Evolutionary conservation across 2,888 invertebrate species (phyloP).

Genomic region (Xestia c-nigrum): DNA sequence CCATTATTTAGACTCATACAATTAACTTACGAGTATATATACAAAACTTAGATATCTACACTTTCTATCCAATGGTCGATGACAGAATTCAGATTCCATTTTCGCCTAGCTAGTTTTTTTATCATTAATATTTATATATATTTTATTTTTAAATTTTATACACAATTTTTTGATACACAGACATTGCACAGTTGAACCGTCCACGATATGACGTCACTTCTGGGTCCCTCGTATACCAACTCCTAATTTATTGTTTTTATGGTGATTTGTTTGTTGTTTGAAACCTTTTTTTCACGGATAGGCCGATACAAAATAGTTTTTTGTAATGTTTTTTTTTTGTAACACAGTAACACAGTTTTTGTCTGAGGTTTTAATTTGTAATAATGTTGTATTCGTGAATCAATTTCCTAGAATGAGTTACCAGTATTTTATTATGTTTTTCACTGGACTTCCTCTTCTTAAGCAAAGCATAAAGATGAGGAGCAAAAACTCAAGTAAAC

Average conservation of each 20-base stretch:
- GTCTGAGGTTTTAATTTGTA: not conserved
- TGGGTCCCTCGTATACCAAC: slow-evolving; percentile 76
- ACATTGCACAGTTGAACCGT: slow-evolving; percentile 88
- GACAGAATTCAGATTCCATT: slow-evolving; percentile 87
- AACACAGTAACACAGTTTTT: not conserved
- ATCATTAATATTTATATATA: slow-evolving; percentile 71
- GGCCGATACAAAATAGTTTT: not conserved
- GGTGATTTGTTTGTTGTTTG: slow-evolving; percentile 12
- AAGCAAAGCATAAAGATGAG: not conserved
- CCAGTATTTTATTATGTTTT: not conserved
- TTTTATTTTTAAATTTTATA: slow-evolving; percentile 75
- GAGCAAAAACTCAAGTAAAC: not conserved
- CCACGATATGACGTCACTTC: slow-evolving; percentile 84
- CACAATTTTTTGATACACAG: slow-evolving; percentile 86
- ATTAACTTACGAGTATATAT: slow-evolving; percentile 86
- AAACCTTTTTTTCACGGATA: not conserved
- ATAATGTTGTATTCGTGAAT: not conserved
- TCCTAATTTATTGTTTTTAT: slow-evolving; percentile 49
- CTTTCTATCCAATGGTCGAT: slow-evolving; percentile 86
- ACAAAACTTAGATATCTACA: slow-evolving; percentile 83
- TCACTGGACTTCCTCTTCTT: slow-evolving; percentile 24
- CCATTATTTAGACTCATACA: slow-evolving; percentile 84
- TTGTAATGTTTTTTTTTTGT: not conserved
- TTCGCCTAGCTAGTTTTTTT: slow-evolving; percentile 84
- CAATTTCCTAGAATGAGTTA: not conserved